Base-by-base conservation (phyloP, 2,113 vertebrate genomes). In the Laticauda laticaudata region DNA sequence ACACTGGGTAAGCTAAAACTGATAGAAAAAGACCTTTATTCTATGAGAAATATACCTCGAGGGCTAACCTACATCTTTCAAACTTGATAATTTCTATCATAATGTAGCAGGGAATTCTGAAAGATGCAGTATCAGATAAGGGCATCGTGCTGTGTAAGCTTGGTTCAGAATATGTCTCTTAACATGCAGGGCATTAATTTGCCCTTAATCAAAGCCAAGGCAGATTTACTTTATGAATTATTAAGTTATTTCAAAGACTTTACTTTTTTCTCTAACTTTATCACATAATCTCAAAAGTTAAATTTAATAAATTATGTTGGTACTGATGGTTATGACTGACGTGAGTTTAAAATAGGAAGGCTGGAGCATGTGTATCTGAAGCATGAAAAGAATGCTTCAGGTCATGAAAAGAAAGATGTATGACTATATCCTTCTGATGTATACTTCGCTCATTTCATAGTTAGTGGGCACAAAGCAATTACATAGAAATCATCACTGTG, bases 241-340 rank as follows among this genome's bases (percentile, higher is more conserved):
- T 75, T n/a, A 43, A 95, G 86, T 15, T 61, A 94, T 56, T 95
- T 95, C 92, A 95, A 94, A 96, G 61, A 95, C 86, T 90, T 92
- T 39, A 92, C 75, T 94, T 91, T 91, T 86, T 15, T 34, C 9
- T 75, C 9, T 75, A 39, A 39, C 34, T 39, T 39, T 39, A 39
- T 39, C 34, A 39, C 34, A 96, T 6, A 94, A 21, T 88, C 86
- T 93, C 29, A 45, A 87, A 95, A 54, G 94, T 90, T 45, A 93
- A 95, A 92, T 53, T 81, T 88, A 92, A 93, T 88, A 89, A 88
- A 86, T 91, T 91, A 89, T 88, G 54, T 94, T 92, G 14, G 53
- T 69, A 8, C n/a, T 90, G 39, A 91, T 51, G 23, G 45, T 87
- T 61, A 34, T 91, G 61, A 93, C 26, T 88, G 81, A 88, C 86